Conservation (phyloP, 2,113 vertebrate species). For the Colossoma macropomum region DNA sequence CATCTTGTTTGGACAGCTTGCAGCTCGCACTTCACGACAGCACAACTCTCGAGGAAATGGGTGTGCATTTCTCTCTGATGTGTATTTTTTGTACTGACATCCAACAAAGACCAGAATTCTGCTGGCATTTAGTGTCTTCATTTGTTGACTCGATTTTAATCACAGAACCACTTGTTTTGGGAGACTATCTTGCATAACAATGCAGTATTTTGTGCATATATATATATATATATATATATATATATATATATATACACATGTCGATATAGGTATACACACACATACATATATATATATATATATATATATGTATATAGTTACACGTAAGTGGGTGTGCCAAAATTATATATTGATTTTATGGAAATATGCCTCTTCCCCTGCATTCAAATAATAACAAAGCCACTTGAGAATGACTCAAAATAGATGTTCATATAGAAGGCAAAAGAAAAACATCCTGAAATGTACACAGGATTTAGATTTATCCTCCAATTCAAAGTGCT, state of each 20-base stretch:
- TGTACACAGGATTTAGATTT: conserved; percentile 71
- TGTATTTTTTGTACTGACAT: conserved; percentile 24
- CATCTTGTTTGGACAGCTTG: conserved; percentile 71
- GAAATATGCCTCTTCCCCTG: not conserved
- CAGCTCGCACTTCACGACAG: conserved; percentile 63
- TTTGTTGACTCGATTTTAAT: conserved; percentile 38
- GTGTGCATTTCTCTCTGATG: conserved; percentile 43
- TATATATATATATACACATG: too few species aligned
- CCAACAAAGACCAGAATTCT: conserved; percentile 43
- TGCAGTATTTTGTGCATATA: not conserved
- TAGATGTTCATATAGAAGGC: conserved; percentile 29
- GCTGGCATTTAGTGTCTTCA: conserved; percentile 22
- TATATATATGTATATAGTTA: too few species aligned
- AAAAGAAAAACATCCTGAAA: conserved; percentile 41
- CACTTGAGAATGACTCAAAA: conserved; percentile 14
- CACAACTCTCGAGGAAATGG: conserved; percentile 56
- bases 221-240: too few species aligned
- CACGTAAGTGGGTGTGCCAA: too few species aligned
- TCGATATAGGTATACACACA: too few species aligned
- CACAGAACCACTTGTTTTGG: conserved; percentile 24
- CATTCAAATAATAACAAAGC: conserved; percentile 42
- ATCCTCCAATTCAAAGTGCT: conserved; percentile 71
- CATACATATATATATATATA: too few species aligned
- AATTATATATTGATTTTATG: too few species aligned
- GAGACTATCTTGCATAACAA: conserved; percentile 14